A percentile compares a stretch with the other conserved stretches of the same genome.
Evolutionary conservation across 1,140 invertebrate species (phyloP).

Genomic region (Aradophagus sp.): DNA sequence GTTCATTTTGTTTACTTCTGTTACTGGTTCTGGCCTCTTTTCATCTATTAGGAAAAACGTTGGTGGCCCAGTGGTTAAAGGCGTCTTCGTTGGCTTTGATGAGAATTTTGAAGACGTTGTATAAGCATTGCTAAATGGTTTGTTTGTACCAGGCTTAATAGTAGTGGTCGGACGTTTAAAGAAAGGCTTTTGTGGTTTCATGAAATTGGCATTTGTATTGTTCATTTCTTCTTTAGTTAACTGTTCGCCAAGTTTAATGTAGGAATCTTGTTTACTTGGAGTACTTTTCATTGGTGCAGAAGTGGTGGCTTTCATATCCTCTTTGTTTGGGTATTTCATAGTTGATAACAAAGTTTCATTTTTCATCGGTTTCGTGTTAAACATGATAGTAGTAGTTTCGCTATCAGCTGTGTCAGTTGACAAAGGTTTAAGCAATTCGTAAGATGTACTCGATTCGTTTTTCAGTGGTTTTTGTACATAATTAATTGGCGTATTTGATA

Average conservation of each 20-base stretch:
- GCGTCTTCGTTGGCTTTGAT: conserved; percentile 31
- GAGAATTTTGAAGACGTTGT: conserved; percentile 4
- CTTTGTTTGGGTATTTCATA: too few relatives aligned
- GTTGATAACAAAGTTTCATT: too few relatives aligned
- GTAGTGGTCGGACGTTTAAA: conserved; percentile 37
- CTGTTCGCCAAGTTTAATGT: conserved; percentile 60
- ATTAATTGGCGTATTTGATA: conserved; percentile 18
- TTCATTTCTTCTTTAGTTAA: conserved; percentile 22
- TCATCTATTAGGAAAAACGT: conserved; percentile 1
- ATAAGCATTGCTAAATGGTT: conserved; percentile 2
- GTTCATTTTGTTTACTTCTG: conserved; percentile 18
- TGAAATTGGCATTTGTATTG: conserved; percentile 7
- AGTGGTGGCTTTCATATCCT: conserved; percentile 25
- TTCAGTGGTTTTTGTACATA: conserved; percentile 16
- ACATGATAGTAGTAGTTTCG: background rate
- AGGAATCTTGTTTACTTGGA: conserved; percentile 55
- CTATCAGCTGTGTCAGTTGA: conserved; percentile 1
- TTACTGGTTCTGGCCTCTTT: conserved; percentile 34
- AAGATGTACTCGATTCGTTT: conserved; percentile 28
- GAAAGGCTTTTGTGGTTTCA: conserved; percentile 24
- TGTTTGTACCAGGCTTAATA: conserved; percentile 24
- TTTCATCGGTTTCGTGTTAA: too few relatives aligned
- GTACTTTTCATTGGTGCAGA: conserved; percentile 17
- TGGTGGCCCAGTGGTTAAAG: conserved; percentile 10
- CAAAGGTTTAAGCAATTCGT: conserved; percentile 10